Base-by-base conservation (phyloP, 1,140 invertebrate species). In the Cephus cinctus region DNA sequence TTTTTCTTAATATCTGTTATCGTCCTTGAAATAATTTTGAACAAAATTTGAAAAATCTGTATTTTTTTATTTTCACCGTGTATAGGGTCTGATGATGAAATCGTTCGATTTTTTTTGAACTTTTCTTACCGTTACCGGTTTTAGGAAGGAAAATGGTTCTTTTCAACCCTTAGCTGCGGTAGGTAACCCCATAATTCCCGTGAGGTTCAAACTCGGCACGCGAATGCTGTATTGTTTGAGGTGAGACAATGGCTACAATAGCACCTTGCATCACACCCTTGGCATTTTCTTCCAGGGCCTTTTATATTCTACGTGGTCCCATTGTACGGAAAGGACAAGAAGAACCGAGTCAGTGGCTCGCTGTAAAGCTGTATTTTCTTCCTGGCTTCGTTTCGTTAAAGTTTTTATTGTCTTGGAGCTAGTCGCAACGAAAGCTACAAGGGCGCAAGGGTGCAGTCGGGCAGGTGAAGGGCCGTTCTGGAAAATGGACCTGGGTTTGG, bases 241-340 rank as follows among this genome's bases (percentile, higher is more conserved):
- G 40, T 16, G 38, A 40, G 42, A 45, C 43, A 52, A 46, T 52
- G 42, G 16, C 18, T 16, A 53, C 44, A 53, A 49, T 53, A 41
- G 52, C 52, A 54, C 52, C 52, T 54, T 49, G 38, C 52, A 38
- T 43, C 38, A 47, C 49, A 43, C 45, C 32, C 15, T 14, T 12
- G 12, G 14, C 20, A 12, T 15, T 18, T 11, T 11, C 39, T 41
- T 18, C 21, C 14, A 18, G 14, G 12, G 30, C 25, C 47, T 11
- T 20, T 27, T 27, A 51, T 36, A 45, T n/a, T n/a, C n/a, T n/a
- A n/a, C n/a, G 34, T 8, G 9, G 8, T 12, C 19, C 19, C 19
- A 36, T 36, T 36, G 34, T n/a, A 12, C 34, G 5, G 34, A 43
- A 42, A 30, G 41, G 5, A 43, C 36, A 30, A 40, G 19, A 40